Conservation (phyloP, 2,797 vertebrate genomes). For the Sciurus vulgaris region DNA sequence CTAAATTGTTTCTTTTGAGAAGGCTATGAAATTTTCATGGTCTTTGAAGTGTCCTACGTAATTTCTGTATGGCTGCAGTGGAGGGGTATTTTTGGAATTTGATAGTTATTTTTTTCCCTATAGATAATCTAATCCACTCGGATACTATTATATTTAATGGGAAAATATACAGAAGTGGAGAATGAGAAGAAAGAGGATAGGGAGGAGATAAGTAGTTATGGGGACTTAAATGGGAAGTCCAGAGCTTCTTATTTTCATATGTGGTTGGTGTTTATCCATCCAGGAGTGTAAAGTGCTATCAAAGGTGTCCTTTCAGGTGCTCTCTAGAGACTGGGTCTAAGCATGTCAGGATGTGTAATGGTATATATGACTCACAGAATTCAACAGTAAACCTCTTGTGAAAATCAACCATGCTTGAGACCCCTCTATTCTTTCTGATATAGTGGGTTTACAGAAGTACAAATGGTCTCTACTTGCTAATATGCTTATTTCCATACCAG, state of each 20-base stretch:
- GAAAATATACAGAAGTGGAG: background rate
- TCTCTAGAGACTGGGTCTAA: background rate
- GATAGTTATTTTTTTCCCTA: background rate
- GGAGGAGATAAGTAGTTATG: background rate
- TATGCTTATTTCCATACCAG: slow-evolving; percentile 89
- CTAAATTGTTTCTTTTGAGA: background rate
- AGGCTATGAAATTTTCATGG: background rate
- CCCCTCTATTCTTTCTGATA: background rate
- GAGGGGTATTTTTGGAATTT: background rate
- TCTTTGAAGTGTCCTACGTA: background rate
- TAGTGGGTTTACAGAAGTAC: background rate
- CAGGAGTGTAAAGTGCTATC: background rate
- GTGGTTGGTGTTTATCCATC: background rate
- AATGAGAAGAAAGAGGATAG: background rate
- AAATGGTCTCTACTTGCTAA: background rate
- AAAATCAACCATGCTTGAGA: background rate
- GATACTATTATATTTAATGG: background rate
- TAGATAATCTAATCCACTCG: background rate
- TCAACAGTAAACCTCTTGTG: background rate
- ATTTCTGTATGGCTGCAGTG: background rate
- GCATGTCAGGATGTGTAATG: background rate
- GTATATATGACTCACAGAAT: background rate
- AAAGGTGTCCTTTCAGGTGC: background rate
- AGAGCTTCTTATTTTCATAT: background rate
- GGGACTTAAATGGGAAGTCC: background rate